Percentiles rank a stretch among this genome's conserved stretches.
phyloP scores from a whole-genome alignment of 2,888 invertebrate genomes.

The Homarus gammarus region DNA sequence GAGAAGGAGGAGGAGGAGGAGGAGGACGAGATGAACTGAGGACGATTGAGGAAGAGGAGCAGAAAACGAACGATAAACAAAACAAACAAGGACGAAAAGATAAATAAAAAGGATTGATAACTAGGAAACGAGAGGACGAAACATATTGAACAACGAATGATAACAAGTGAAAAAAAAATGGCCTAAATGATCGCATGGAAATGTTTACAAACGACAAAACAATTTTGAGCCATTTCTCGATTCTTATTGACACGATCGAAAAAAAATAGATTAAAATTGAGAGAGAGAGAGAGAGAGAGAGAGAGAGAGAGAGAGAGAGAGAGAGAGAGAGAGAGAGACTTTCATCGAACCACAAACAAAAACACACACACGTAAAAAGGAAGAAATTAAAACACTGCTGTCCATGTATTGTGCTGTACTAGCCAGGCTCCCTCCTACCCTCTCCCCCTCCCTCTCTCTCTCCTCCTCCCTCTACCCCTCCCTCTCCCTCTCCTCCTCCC shows the following conservation, averaged over 20 bases:
- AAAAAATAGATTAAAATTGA: background rate
- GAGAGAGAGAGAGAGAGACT: background rate
- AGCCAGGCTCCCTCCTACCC: background rate
- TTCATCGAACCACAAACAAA: too few relatives aligned
- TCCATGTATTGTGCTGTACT: background rate
- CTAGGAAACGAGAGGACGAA: too few relatives aligned
- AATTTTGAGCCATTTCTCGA: too few relatives aligned
- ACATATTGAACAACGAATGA: too few relatives aligned
- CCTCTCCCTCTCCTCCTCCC: background rate
- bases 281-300: background rate
- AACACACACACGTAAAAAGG: too few relatives aligned
- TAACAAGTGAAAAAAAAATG: too few relatives aligned
- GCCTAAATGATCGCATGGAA: too few relatives aligned
- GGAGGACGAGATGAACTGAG: conserved; percentile 1
- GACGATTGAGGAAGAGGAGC: background rate
- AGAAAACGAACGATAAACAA: background rate
- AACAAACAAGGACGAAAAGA: too few relatives aligned
- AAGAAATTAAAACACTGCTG: too few relatives aligned
- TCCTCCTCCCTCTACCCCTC: background rate
- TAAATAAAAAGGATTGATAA: too few relatives aligned
- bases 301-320: background rate
- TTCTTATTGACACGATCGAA: too few relatives aligned
- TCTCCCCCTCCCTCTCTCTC: background rate
- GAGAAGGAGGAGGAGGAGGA: background rate
- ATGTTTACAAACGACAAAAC: too few relatives aligned